Conservation (phyloP, 2,113 vertebrate genomes). For the Natator depressus region DNA sequence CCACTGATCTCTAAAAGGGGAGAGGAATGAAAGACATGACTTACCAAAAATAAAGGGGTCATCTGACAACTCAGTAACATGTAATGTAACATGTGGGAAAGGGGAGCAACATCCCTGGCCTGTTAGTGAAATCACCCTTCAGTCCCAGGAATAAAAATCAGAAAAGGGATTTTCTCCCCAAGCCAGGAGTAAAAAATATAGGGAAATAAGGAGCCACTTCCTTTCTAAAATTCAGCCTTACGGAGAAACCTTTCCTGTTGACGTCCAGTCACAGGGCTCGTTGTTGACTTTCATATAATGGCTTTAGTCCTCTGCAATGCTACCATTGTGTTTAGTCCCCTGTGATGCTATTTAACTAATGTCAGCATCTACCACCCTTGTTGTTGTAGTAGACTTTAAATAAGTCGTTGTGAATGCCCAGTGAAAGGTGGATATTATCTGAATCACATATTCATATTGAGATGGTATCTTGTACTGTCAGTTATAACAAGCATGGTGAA, state of each 20-base stretch:
- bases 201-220: not conserved
- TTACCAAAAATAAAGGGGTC: accelerated
- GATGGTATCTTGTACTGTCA: not conserved
- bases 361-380: not conserved
- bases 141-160: slow-evolving; percentile 48
- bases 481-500: not conserved
- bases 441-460: not conserved
- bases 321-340: not conserved
- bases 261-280: not conserved
- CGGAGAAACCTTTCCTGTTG: not conserved
- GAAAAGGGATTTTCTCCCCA: not conserved
- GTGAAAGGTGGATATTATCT: not conserved
- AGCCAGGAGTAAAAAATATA: not conserved
- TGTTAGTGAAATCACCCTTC: slow-evolving; percentile 16
- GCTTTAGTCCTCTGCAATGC: not conserved
- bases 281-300: not conserved
- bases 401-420: not conserved
- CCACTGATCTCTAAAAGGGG: not conserved
- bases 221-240: not conserved
- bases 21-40: not conserved
- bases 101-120: not conserved
- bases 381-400: not conserved
- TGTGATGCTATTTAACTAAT: not conserved
- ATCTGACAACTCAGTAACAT: accelerated
- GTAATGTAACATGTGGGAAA: not conserved